Percentiles rank a stretch among this genome's conserved stretches.
Evolutionary conservation across 2,113 vertebrate genomes (phyloP).

Genomic region (Chroicocephalus ridibundus): DNA sequence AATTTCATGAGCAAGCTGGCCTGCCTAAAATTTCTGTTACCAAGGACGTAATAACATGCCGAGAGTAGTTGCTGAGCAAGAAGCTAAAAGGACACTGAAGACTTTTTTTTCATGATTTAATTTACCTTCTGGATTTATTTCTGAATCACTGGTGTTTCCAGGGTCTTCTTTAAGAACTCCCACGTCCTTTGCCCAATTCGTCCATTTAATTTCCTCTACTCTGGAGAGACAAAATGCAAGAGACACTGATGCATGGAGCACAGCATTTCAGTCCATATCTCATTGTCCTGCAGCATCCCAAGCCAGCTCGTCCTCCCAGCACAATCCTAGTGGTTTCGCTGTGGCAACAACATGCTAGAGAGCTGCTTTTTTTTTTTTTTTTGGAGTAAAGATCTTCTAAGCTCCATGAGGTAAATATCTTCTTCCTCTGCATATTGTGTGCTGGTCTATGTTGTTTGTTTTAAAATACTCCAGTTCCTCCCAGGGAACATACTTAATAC

Average conservation of each 20-base stretch:
- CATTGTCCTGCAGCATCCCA: neutral
- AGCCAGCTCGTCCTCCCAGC: neutral
- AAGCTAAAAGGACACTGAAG: neutral
- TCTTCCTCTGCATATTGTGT: neutral
- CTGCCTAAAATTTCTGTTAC: neutral
- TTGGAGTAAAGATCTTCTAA: neutral
- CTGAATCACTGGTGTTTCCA: slow-evolving; percentile 60
- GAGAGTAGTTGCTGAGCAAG: neutral
- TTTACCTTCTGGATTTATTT: slow-evolving; percentile 64
- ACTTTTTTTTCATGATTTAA: neutral
- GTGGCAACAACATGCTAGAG: neutral
- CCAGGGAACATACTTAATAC: neutral
- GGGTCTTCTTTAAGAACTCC: slow-evolving; percentile 89
- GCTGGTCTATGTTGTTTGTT: neutral
- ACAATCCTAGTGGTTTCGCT: neutral
- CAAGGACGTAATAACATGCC: neutral
- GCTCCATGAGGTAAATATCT: neutral
- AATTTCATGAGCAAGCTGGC: neutral
- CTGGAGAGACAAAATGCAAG: slow-evolving; percentile 62
- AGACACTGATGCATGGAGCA: neutral
- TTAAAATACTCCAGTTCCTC: neutral
- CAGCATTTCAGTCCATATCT: neutral
- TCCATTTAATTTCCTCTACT: slow-evolving; percentile 94
- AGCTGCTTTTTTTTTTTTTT: neutral
- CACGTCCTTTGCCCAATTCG: slow-evolving; percentile 85